Percentiles rank a stretch among this genome's conserved stretches.
Evolutionary conservation across 2,797 vertebrate genomes (phyloP).

Genomic region (Galago senegalensis): DNA sequence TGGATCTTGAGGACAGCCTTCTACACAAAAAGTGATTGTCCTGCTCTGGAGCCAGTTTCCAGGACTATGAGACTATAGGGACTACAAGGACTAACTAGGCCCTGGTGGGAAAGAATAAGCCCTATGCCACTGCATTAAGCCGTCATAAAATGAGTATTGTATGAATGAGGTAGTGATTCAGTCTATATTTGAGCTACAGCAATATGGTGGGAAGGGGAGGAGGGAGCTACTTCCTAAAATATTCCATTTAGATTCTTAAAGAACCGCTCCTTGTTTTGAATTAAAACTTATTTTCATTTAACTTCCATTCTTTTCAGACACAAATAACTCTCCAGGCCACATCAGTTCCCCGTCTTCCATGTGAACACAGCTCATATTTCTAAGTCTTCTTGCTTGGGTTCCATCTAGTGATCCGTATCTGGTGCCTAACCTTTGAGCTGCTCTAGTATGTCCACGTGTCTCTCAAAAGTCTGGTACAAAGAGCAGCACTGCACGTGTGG

Average conservation of each 20-base stretch:
- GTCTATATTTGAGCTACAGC: not conserved
- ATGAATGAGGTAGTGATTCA: not conserved
- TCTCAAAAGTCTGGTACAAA: not conserved
- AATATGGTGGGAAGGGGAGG: not conserved
- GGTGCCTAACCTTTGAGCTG: not conserved
- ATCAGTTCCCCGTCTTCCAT: not conserved
- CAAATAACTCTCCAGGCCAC: not conserved
- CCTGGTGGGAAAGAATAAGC: not conserved
- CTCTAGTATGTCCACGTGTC: not conserved
- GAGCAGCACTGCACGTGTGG: not conserved
- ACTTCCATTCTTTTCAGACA: not conserved
- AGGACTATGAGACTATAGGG: not conserved
- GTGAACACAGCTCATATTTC: not conserved
- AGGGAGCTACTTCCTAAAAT: not conserved
- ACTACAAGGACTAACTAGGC: not conserved
- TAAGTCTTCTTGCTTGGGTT: not conserved
- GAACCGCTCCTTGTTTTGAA: slow-evolving; percentile 37
- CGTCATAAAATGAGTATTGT: not conserved
- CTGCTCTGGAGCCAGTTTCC: not conserved
- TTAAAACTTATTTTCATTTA: slow-evolving; percentile 45
- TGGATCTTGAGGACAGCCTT: not conserved
- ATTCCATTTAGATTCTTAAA: slow-evolving; percentile 10
- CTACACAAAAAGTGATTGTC: not conserved
- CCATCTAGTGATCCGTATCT: not conserved
- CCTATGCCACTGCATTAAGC: not conserved